Evolutionary conservation across 2,113 vertebrate genomes (phyloP), one percentile per base, ranked within the genome.

Genomic region (Nannospalax galili): DNA sequence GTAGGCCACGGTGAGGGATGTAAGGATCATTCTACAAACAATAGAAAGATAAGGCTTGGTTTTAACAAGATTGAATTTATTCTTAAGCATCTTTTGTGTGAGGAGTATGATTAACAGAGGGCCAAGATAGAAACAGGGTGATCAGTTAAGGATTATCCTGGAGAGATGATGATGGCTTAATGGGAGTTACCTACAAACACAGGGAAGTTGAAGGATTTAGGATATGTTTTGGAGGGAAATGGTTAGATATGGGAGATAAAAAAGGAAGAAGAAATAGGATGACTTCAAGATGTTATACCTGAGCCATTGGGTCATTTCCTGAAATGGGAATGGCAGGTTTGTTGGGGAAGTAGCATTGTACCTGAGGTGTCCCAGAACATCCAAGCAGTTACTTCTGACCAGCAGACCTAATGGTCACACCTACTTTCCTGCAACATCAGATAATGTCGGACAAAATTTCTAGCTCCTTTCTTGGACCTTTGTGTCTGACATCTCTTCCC

Each of bases 41-140:
- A n/a, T 62, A 72, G 60, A 73, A 94, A 79, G 15, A 26, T 5
- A 5, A 7, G 24, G 5, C 67, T 92, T 37, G 15, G 1, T 64
- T 88, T 94, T 92, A 91, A 78, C 20, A 26, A 64, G 26, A 56
- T 81, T 12, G 2, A 60, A 64, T 92, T 87, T 93, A 7, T 84
- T 93, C 77, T 79, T 52, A 74, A 40, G 17, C 58, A 70, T 58
- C n/a, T 6, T 30, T 52, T 35, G 42, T 30, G 11, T 12, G 40
- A 30, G 40, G 78, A n/a, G 19, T 6, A 35, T 77, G 35, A 65
- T n/a, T 77, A n/a, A 70, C 3, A 95, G 78, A 85, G 15, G 42
- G 3, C 28, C 17, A 81, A n/a, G 37, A 45, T 62, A 11, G 62
- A 73, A 84, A n/a, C 26, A 64, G 28, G 28, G 14, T 88, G 20